Conservation (phyloP, 2,797 vertebrate species). For the Cyprinella venusta region DNA sequence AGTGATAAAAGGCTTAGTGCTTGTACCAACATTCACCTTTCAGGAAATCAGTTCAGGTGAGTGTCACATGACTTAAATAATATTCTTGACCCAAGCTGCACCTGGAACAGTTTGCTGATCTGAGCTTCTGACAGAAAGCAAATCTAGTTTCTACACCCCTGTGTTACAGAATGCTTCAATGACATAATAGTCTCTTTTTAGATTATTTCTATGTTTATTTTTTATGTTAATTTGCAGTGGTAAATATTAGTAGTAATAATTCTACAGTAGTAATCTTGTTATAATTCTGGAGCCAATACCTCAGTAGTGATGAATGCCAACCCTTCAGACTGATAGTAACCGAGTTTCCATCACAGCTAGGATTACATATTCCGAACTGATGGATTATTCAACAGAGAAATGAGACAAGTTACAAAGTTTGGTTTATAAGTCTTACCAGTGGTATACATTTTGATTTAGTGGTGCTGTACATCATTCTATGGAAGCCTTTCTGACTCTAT, state of each 20-base stretch:
- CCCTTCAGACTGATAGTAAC: not conserved
- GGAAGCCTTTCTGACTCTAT: not conserved
- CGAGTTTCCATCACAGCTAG: not conserved
- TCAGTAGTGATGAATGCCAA: not conserved
- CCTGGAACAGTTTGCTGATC: not conserved
- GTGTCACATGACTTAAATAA: not conserved
- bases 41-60: slow-evolving; percentile 5
- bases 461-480: not conserved
- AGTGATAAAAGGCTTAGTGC: not conserved
- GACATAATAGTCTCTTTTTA: not conserved
- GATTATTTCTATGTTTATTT: not conserved
- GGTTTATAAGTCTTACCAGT: not conserved
- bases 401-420: not conserved
- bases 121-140: not conserved
- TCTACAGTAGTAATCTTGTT: not conserved
- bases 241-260: not conserved
- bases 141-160: not conserved
- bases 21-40: slow-evolving; percentile 11
- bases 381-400: not conserved
- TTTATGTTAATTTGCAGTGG: not conserved
- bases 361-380: not conserved
- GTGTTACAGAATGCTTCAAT: not conserved
- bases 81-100: not conserved
- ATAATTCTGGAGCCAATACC: not conserved
- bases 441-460: not conserved